Base-by-base conservation (phyloP, 1,140 invertebrate species). In the Drosophila nigromelanica region DNA sequence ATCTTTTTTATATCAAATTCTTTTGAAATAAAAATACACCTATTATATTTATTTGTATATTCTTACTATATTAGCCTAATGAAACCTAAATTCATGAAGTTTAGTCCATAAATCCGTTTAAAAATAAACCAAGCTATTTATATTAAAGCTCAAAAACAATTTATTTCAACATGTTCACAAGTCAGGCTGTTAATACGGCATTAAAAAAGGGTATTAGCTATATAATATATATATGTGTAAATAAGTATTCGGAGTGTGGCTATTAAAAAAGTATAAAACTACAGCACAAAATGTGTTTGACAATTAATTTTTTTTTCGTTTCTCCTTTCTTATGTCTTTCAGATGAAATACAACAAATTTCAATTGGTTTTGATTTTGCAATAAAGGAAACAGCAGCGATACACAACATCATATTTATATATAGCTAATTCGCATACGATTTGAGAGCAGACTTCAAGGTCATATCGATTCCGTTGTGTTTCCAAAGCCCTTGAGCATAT, bases 351-450 rank as follows among this genome's bases (percentile, higher is more conserved):
- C 72, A 55, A 70, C 56, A 54, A 89, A 80, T 82, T 76, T 80
- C 76, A 87, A 87, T 87, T 87, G 82, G 81, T 82, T 87, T 78
- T 87, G 82, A 87, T 87, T 87, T 87, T 71, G 30, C 74, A 68
- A 76, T 58, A 54, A 70, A 62, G 39, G 40, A n/a, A 40, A 78
- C 35, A 62, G 39, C 73, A 50, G 48, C 40, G 43, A 58, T 61
- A 35, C 5, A 27, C 5, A 30, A 8, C 18, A 45, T 24, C 8
- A 33, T 43, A 35, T 15, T 14, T 27, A 27, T 27, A 27, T 47
- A 54, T 8, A 42, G 39, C 11, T 37, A 48, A 59, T 18, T 50
- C 43, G 7, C 30, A 21, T 35, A 58, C 55, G 55, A 52, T 55
- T 55, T 35, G 63, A 40, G 67, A 61, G 66, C 39, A 39, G 55